These are phyloP conservation scores for Phacellophora camtschatica DNA, from an alignment of 30 jellyfish, hydroid and myxozoan genomes.

Conservation along the genomic window DNA sequence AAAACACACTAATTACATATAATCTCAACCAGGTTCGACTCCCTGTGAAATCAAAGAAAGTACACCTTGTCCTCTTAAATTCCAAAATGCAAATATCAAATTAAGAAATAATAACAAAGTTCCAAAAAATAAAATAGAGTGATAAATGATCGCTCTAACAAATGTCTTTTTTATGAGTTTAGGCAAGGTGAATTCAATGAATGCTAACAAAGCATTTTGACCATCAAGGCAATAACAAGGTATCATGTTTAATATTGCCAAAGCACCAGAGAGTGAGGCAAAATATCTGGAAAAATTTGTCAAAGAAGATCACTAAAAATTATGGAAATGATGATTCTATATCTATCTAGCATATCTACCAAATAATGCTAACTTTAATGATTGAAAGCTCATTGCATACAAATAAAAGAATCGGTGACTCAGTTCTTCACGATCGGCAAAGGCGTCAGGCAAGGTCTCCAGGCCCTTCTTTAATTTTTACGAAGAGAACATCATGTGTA, in stretches of 20 bases:
- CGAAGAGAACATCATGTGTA: too few relatives aligned
- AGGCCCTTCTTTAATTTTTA: too few relatives aligned
- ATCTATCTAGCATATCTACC: not conserved
- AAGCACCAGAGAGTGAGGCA: slow-evolving; percentile 87
- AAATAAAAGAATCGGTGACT: not conserved
- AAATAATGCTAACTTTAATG: not conserved
- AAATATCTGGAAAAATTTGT: slow-evolving; percentile 48
- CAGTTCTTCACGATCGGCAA: not conserved
- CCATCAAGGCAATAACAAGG: slow-evolving; percentile 94
- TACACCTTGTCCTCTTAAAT: slow-evolving; percentile 56
- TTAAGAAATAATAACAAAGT: slow-evolving; percentile 37
- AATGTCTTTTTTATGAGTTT: not conserved
- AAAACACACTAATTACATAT: not conserved
- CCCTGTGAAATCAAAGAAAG: slow-evolving; percentile 1
- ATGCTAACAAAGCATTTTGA: slow-evolving; percentile 70
- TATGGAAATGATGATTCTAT: not conserved
- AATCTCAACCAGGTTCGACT: not conserved
- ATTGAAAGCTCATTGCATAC: too few relatives aligned
- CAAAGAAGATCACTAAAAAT: not conserved
- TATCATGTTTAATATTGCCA: slow-evolving; percentile 80
- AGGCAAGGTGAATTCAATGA: slow-evolving; percentile 67
- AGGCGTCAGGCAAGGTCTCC: too few relatives aligned
- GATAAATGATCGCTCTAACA: slow-evolving; percentile 33
- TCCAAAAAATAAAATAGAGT: slow-evolving; percentile 60
- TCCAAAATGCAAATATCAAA: slow-evolving; percentile 68